Conservation (phyloP, 1,140 invertebrate species). For the Brachionus asplanchnoidis region DNA sequence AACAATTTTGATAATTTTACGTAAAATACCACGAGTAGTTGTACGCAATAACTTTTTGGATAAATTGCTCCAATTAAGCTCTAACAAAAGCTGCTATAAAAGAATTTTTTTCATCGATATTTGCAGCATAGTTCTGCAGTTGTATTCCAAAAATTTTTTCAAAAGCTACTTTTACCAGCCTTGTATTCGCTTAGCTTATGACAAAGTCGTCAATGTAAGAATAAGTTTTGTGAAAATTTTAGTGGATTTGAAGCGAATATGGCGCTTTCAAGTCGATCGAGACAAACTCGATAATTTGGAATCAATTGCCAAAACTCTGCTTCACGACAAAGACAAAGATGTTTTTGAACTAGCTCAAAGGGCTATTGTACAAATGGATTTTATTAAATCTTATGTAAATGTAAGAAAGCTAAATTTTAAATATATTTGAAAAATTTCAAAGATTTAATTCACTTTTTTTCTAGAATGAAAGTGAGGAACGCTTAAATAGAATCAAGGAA, state of each 20-base stretch:
- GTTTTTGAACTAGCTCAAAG: slow-evolving; percentile 41
- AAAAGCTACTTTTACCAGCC: slow-evolving; percentile 33
- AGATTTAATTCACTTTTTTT: background rate
- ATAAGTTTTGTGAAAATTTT: slow-evolving; percentile 29
- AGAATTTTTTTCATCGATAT: slow-evolving; percentile 27
- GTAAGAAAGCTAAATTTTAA: background rate
- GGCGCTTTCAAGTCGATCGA: slow-evolving; percentile 35
- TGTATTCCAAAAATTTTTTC: slow-evolving; percentile 41
- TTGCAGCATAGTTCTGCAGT: background rate
- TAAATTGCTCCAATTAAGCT: background rate
- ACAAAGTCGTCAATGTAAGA: slow-evolving; percentile 16
- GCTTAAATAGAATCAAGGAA: background rate
- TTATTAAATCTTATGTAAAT: slow-evolving; percentile 33
- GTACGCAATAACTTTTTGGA: background rate
- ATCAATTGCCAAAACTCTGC: background rate
- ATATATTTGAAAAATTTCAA: no score
- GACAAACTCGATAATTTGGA: slow-evolving; percentile 36
- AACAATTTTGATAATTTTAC: slow-evolving; percentile 4
- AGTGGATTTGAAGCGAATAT: slow-evolving; percentile 26
- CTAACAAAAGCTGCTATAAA: slow-evolving; percentile 27
- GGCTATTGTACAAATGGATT: slow-evolving; percentile 35
- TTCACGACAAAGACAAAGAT: slow-evolving; percentile 36
- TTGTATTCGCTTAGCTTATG: background rate
- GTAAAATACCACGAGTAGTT: background rate
- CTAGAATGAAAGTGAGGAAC: slow-evolving; percentile 19